phyloP scores from a whole-genome alignment of 1,140 invertebrate genomes.

The Drosophila baimaii region DNA sequence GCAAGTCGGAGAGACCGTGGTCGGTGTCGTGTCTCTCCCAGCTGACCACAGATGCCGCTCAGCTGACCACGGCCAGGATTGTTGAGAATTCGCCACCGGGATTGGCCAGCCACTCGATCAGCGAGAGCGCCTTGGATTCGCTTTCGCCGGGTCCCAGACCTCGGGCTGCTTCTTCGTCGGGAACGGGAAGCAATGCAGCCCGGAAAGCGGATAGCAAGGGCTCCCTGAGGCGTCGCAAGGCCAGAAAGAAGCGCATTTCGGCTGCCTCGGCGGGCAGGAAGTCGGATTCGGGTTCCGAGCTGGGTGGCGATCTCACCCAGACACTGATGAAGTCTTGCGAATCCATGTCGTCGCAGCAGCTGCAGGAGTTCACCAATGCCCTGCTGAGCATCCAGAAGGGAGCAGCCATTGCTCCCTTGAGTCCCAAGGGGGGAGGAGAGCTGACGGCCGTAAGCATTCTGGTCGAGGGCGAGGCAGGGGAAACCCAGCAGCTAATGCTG shows the following conservation, averaged over 20 bases:
- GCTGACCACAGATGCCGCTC: slow-evolving; percentile 85
- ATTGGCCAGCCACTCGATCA: slow-evolving; percentile 89
- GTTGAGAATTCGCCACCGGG: slow-evolving; percentile 73
- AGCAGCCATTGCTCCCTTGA: slow-evolving; percentile 12
- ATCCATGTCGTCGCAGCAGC: slow-evolving; percentile 85
- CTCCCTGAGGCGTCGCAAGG: slow-evolving; percentile 87
- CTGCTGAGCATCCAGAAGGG: slow-evolving; percentile 73
- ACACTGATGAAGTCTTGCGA: slow-evolving; percentile 79
- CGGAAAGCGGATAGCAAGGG: slow-evolving; percentile 84
- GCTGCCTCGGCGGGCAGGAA: slow-evolving; percentile 84
- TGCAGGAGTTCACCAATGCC: slow-evolving; percentile 79
- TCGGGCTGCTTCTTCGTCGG: slow-evolving; percentile 74
- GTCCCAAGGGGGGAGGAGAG: slow-evolving; percentile 27
- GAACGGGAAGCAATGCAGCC: slow-evolving; percentile 72
- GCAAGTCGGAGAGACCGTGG: slow-evolving; percentile 88
- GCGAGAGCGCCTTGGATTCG: slow-evolving; percentile 93
- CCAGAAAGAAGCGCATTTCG: slow-evolving; percentile 86
- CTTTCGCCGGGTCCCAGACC: slow-evolving; percentile 85
- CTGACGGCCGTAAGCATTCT: background rate
- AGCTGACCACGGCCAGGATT: slow-evolving; percentile 62
- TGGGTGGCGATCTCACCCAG: slow-evolving; percentile 70
- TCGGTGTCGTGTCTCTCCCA: slow-evolving; percentile 93
- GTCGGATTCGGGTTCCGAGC: slow-evolving; percentile 87
- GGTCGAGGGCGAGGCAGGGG: slow-evolving; percentile 53
- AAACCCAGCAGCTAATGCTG: slow-evolving; percentile 85